These are phyloP conservation scores for Callinectes sapidus DNA, from an alignment of 2,888 invertebrate genomes.

Conservation along the genomic window DNA sequence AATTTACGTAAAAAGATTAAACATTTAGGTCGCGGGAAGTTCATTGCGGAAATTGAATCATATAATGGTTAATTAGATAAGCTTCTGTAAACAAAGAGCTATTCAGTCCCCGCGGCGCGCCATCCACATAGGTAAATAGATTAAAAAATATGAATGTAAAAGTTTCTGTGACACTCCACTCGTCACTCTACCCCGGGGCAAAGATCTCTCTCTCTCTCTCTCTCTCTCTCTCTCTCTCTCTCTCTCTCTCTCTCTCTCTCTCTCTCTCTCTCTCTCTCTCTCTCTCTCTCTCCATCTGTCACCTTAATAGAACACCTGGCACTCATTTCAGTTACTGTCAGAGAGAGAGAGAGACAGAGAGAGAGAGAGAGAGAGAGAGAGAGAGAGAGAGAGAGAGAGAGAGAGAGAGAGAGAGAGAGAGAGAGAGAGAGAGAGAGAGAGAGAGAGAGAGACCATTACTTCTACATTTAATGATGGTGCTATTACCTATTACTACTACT, in stretches of 20 bases:
- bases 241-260: neutral
- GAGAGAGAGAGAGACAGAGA: neutral
- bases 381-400: neutral
- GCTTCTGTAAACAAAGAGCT: too few species aligned
- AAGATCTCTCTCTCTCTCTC: neutral
- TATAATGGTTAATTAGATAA: too few species aligned
- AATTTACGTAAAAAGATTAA: too few species aligned
- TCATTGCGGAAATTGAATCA: too few species aligned
- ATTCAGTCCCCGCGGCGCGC: too few species aligned
- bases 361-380: neutral
- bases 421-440: neutral
- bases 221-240: neutral
- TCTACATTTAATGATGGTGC: too few species aligned
- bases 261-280: neutral
- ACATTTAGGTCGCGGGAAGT: too few species aligned
- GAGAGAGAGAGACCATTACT: too few species aligned
- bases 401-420: constrained; percentile 1
- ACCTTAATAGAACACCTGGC: neutral
- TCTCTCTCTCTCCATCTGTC: neutral
- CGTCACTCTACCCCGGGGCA: neutral
- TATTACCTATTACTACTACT: too few species aligned
- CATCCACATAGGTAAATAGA: neutral
- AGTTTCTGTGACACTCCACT: neutral
- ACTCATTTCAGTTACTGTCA: neutral
- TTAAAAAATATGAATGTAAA: neutral